Percentiles rank a stretch among this genome's conserved stretches.
phyloP scores from a whole-genome alignment of 1,140 invertebrate species.

The Oscheius sp. region DNA sequence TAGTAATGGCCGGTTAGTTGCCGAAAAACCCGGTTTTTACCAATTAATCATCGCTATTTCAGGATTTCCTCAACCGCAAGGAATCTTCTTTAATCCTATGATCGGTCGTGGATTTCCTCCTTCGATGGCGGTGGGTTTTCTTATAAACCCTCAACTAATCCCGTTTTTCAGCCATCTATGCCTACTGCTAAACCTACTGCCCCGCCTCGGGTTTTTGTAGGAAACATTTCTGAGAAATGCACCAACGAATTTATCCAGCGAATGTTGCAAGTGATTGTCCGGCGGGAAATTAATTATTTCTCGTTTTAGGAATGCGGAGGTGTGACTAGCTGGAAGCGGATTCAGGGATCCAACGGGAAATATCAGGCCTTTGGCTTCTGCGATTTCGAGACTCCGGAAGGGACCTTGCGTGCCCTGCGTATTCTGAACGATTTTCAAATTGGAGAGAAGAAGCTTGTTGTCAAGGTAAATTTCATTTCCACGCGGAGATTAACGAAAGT shows the following conservation, averaged over 20 bases:
- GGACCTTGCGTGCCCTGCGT: constrained; percentile 85
- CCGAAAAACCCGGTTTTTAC: too few species aligned
- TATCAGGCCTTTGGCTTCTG: constrained; percentile 89
- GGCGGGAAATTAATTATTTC: constrained; percentile 17
- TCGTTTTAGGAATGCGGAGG: constrained; percentile 72
- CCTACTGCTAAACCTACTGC: background rate
- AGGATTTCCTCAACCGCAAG: background rate
- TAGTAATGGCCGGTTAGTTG: background rate
- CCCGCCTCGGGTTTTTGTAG: constrained; percentile 89
- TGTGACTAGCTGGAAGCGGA: constrained; percentile 92
- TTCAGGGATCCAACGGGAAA: constrained; percentile 75
- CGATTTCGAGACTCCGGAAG: constrained; percentile 89
- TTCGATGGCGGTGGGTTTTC: background rate
- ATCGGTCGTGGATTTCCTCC: background rate
- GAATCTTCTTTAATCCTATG: background rate
- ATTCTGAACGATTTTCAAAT: constrained; percentile 89
- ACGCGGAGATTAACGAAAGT: constrained; percentile 1
- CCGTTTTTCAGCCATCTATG: background rate
- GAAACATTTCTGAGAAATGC: constrained; percentile 92
- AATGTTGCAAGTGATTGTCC: constrained; percentile 71
- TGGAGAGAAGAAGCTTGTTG: constrained; percentile 78
- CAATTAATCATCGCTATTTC: background rate
- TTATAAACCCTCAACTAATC: background rate
- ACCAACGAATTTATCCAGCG: constrained; percentile 90
- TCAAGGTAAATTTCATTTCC: constrained; percentile 47